Percentiles rank a stretch among this genome's conserved stretches.
These are phyloP conservation scores for Clarias laeviceps DNA, from an alignment of 2,797 vertebrate genomes.

Conservation along the genomic window DNA sequence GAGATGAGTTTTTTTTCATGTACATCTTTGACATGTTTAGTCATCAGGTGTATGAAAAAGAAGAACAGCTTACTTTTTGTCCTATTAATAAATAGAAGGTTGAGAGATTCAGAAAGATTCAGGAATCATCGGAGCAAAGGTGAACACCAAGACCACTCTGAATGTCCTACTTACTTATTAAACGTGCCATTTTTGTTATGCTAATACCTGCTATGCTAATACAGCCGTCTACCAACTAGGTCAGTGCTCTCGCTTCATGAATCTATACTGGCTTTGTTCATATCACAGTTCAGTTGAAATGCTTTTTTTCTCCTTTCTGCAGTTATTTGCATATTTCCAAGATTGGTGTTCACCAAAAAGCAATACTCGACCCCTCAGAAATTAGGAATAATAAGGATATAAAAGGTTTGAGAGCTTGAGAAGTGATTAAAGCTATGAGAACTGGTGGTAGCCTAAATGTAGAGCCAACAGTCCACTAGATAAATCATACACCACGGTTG, in stretches of 20 bases:
- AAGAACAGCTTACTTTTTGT: slow-evolving; percentile 1
- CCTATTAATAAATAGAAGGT: background rate
- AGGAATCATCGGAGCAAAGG: background rate
- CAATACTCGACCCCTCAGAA: background rate
- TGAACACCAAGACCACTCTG: background rate
- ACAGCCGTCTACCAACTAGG: background rate
- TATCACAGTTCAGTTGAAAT: background rate
- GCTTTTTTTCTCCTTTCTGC: background rate
- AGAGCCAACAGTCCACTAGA: background rate
- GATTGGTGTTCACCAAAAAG: background rate
- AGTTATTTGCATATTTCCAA: background rate
- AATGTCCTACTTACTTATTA: slow-evolving; percentile 18
- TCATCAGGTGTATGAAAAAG: background rate
- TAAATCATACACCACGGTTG: background rate
- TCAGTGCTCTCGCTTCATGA: background rate
- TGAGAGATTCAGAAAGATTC: slow-evolving; percentile 6
- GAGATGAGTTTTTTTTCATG: background rate
- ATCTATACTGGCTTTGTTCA: background rate
- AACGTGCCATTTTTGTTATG: background rate
- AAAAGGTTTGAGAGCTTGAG: too few relatives aligned
- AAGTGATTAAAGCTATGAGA: background rate
- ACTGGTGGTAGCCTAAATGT: background rate
- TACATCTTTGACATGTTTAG: background rate
- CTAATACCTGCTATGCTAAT: slow-evolving; percentile 11
- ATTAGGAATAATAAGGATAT: background rate